phyloP scores from a whole-genome alignment of 2,797 vertebrate species.

The Uromys caudimaculatus region DNA sequence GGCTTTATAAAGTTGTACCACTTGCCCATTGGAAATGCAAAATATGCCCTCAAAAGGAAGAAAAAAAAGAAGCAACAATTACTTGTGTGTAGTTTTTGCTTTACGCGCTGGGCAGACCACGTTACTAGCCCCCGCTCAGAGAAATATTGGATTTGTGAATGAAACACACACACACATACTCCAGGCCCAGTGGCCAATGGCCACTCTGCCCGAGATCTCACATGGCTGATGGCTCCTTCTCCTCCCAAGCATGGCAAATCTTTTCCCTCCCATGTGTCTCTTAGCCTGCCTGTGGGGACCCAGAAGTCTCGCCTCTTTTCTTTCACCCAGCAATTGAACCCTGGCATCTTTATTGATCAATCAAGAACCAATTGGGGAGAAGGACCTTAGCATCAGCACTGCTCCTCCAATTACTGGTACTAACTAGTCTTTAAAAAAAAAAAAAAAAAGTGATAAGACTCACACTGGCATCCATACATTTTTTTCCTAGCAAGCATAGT shows the following conservation, averaged over 20 bases:
- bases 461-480: background rate
- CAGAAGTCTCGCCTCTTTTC: background rate
- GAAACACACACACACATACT: background rate
- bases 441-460: background rate
- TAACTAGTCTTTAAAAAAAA: background rate
- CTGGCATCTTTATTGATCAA: background rate
- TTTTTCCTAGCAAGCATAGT: background rate
- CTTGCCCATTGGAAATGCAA: slow-evolving; percentile 62
- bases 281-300: background rate
- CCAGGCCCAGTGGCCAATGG: background rate
- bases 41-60: background rate
- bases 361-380: background rate
- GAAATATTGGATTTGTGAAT: no score
- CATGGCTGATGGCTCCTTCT: background rate
- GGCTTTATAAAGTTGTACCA: slow-evolving; percentile 82
- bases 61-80: background rate
- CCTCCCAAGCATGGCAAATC: background rate
- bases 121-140: no score
- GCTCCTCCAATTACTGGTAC: background rate
- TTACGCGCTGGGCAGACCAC: background rate
- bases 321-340: background rate
- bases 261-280: background rate
- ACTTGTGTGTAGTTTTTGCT: background rate
- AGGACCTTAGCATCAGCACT: no score
- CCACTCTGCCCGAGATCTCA: background rate